A percentile compares a stretch with the other conserved stretches of the same genome.
These are phyloP conservation scores for Ptychadena robeensis DNA, from an alignment of 2,797 vertebrate genomes.

Conservation along the genomic window DNA sequence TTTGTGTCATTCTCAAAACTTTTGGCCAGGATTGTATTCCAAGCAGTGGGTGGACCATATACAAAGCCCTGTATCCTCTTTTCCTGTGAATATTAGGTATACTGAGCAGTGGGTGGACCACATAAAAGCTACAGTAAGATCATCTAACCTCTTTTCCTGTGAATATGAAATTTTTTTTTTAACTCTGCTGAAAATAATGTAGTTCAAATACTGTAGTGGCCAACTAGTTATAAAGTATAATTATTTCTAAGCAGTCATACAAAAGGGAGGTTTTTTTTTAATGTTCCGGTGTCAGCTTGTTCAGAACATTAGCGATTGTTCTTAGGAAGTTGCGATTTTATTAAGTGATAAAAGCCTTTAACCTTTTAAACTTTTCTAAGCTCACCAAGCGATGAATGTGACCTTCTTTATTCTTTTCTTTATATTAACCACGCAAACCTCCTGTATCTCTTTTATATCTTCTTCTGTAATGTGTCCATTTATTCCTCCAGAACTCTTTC, in stretches of 20 bases:
- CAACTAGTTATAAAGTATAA: neutral
- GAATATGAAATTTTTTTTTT: neutral
- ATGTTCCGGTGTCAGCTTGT: neutral
- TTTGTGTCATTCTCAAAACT: no score
- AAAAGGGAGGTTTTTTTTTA: conserved; percentile 1
- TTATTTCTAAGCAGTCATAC: neutral
- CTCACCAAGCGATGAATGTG: neutral
- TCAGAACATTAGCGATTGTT: neutral
- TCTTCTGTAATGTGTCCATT: no score
- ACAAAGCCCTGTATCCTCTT: no score
- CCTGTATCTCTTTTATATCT: no score
- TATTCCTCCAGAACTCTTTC: no score
- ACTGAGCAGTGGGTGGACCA: neutral
- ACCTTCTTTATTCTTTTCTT: neutral
- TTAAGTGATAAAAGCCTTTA: neutral
- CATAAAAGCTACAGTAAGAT: neutral
- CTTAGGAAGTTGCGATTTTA: neutral
- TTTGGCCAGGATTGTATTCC: no score
- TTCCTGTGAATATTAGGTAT: neutral
- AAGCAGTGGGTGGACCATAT: no score
- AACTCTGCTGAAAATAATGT: neutral
- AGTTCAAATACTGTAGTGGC: neutral
- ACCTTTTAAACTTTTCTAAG: neutral
- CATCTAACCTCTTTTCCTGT: neutral
- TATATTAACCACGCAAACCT: no score